phyloP scores from a whole-genome alignment of 37 sponge, comb jelly and placozoan genomes.

The Petrosia ficiformis region DNA sequence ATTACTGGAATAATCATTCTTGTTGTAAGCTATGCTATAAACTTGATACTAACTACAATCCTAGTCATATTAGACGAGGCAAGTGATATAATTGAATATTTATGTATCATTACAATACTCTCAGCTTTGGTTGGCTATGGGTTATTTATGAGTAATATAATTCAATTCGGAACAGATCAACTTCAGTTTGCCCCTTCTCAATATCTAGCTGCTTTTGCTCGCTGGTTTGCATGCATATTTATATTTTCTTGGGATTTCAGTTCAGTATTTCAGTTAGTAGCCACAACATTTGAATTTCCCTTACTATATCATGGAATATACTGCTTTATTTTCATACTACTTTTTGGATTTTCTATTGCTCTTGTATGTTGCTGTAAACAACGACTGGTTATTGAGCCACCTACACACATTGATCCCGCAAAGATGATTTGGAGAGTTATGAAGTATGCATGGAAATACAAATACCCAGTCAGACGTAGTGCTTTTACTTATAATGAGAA shows the following conservation, averaged over 20 bases:
- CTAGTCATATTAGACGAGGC: too few relatives aligned
- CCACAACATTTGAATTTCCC: neutral
- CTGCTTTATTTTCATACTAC: neutral
- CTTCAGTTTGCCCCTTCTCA: neutral
- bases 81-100: too few relatives aligned
- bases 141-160: too few relatives aligned
- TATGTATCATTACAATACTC: too few relatives aligned
- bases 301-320: neutral
- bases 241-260: too few relatives aligned
- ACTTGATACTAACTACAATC: too few relatives aligned
- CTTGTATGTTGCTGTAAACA: neutral
- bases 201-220: neutral
- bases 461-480: neutral
- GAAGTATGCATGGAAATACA: neutral
- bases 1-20: too few relatives aligned
- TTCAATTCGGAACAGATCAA: neutral
- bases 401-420: neutral
- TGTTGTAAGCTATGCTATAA: too few relatives aligned
- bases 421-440: neutral
- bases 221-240: neutral
- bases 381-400: neutral
- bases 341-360: too few relatives aligned
- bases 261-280: too few relatives aligned
- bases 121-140: too few relatives aligned
- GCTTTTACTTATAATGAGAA: slow-evolving; percentile 7